phyloP scores from a whole-genome alignment of 2,113 vertebrate species.

The Deroptyus accipitrinus region DNA sequence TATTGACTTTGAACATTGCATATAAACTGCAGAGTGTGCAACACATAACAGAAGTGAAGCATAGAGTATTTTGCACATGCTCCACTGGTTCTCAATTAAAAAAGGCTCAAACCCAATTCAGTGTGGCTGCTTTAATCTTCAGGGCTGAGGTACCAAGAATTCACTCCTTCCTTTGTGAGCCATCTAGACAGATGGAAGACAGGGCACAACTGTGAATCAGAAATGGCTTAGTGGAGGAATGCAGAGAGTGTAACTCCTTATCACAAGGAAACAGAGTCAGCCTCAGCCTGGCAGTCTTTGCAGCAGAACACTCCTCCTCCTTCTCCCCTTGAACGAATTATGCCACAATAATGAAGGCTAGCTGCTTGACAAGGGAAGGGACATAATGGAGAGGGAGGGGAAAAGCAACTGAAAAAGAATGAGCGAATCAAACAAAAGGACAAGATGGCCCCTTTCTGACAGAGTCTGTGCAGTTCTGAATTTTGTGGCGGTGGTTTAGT shows the following conservation, averaged over 20 bases:
- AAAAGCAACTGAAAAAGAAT: background rate
- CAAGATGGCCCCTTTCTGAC: background rate
- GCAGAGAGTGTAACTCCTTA: background rate
- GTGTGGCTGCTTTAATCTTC: constrained; percentile 22
- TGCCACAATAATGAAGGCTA: background rate
- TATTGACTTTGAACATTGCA: background rate
- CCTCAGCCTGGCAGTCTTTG: background rate
- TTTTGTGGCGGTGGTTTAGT: background rate
- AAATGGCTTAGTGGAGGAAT: constrained; percentile 4
- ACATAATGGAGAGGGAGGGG: background rate
- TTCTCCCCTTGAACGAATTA: constrained; percentile 5
- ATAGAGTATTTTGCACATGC: background rate
- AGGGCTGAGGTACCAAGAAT: background rate
- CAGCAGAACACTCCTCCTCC: background rate
- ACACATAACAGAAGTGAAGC: background rate
- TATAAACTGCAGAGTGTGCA: background rate
- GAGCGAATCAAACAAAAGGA: background rate
- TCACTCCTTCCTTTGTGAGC: background rate
- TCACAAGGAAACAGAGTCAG: constrained; percentile 36
- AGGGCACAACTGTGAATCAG: background rate
- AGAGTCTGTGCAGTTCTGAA: background rate
- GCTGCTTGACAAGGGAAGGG: background rate
- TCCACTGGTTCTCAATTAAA: constrained; percentile 47
- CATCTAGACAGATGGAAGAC: constrained; percentile 31
- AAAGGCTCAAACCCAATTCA: constrained; percentile 12